Evolutionary conservation across 2,797 vertebrate genomes (phyloP).

Genomic region (Sebastes hopkinsi): DNA sequence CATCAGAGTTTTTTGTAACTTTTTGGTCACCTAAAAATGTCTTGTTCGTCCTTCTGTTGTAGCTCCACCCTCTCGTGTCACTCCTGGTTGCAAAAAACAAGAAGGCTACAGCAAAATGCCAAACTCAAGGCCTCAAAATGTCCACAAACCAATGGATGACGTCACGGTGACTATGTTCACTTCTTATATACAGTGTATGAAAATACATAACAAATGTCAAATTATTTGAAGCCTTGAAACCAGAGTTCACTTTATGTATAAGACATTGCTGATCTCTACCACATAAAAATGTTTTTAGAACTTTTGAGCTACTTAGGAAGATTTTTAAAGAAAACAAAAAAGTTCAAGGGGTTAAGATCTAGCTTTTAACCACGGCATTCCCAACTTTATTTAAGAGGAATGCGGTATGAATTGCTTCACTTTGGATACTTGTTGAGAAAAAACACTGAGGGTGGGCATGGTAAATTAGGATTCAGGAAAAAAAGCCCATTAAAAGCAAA

Average conservation of each 20-base stretch:
- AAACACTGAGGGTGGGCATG: background rate
- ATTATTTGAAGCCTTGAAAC: background rate
- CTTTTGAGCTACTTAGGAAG: background rate
- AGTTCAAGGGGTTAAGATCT: background rate
- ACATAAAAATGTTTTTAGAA: background rate
- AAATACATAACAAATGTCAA: background rate
- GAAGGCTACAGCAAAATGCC: too few species aligned
- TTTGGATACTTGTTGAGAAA: background rate
- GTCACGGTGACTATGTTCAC: too few species aligned
- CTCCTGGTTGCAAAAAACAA: too few species aligned
- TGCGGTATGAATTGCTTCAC: constrained; percentile 11
- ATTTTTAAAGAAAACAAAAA: background rate
- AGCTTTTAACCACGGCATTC: background rate
- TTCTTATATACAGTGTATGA: background rate
- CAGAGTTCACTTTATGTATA: background rate
- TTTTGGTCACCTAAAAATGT: too few species aligned
- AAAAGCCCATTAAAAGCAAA: background rate
- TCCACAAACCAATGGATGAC: too few species aligned
- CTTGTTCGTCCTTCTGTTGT: too few species aligned
- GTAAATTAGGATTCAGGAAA: background rate
- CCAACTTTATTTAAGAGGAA: background rate
- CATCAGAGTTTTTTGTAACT: too few species aligned
- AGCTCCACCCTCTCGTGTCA: too few species aligned
- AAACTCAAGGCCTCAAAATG: too few species aligned
- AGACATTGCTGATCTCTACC: background rate